Evolutionary conservation across 2,797 vertebrate genomes (phyloP), one percentile per base, ranked within the genome.

Genomic region (Coregonus ussuriensis): DNA sequence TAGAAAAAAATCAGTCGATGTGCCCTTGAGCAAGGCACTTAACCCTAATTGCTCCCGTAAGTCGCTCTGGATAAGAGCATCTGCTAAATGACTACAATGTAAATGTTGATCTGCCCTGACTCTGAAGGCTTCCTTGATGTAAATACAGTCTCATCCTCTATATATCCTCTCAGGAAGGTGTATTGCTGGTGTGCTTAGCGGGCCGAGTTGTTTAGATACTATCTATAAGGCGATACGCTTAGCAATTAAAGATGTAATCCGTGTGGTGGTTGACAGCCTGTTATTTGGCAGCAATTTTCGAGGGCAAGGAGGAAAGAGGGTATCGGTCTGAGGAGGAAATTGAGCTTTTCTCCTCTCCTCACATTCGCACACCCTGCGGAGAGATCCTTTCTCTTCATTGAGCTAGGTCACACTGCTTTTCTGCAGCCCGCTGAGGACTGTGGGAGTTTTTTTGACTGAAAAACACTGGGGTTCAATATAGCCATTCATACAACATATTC

Each of bases 221-320:
- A 63, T 79, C 56, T 84, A 41, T 76, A 69, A 54, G 79, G 80
- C 79, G 62, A 31, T 59, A 31, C 18, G 75, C 75, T 35, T 77
- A 56, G 47, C 82, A 81, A 86, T 78, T 83, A 79, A 80, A 86
- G 81, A 83, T 83, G 69, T 82, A 80, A 86, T 81, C 79, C 76
- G 14, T 68, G 65, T 33, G 65, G 29, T 31, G 4, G 56, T 7
- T 33, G 3, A 62, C 62, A 59, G 74, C 47, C 79, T 62, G 77
- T 78, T 84, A 81, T 84, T 79, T 82, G 35, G 79, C 77, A 73
- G 79, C 52, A 54, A 77, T 79, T 80, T 81, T 80, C 82, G 18
- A 71, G 72, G 29, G 52, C 80, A 72, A 79, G 63, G 59, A 75
- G 76, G 56, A 74, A 33, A 76, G 69, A 70, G 76, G 54, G 7